Evolutionary conservation across 2,888 invertebrate species (phyloP).

Genomic region (Plutella xylostella): DNA sequence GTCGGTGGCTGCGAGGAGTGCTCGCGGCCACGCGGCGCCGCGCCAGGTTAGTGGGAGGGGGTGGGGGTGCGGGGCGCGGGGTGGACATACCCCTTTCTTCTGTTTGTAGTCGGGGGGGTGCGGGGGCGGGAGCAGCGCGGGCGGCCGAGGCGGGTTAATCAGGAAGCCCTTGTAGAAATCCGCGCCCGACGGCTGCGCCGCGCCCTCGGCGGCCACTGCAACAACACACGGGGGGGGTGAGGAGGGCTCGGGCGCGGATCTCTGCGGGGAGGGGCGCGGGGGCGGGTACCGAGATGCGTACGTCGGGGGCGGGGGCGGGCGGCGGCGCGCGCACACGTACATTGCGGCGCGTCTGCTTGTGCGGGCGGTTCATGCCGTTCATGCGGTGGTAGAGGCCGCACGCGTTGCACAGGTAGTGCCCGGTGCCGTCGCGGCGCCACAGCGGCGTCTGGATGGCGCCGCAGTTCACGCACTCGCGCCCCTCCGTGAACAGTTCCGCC

Average conservation of each 20-base stretch:
- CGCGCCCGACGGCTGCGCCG: constrained; percentile 83
- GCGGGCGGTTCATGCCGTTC: constrained; percentile 98
- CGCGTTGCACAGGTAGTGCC: constrained; percentile 99
- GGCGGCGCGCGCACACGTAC: constrained; percentile 77
- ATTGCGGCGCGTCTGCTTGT: constrained; percentile 98
- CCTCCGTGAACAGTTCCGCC: constrained; percentile 89
- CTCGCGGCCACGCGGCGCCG: too few species aligned
- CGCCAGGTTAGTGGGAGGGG: constrained; percentile 6
- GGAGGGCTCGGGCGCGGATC: constrained; percentile 35
- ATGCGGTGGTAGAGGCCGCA: constrained; percentile 99
- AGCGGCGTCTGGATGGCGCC: constrained; percentile 97
- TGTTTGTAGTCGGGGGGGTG: constrained; percentile 59
- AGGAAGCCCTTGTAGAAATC: constrained; percentile 89
- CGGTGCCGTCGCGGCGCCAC: constrained; percentile 98
- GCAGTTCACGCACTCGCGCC: constrained; percentile 97
- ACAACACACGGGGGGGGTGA: constrained; percentile 45
- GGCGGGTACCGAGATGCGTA: constrained; percentile 37
- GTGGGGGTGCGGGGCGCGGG: constrained; percentile 24
- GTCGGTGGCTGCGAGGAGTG: constrained; percentile 20
- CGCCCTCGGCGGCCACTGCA: constrained; percentile 87
- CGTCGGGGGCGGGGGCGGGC: constrained; percentile 39
- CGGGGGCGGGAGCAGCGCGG: constrained; percentile 16
- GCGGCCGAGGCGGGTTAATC: constrained; percentile 65
- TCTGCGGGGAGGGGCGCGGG: constrained; percentile 21
- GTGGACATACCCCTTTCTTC: constrained; percentile 65